Evolutionary conservation across 2,797 vertebrate species (phyloP).

Genomic region (Capromys pilorides): DNA sequence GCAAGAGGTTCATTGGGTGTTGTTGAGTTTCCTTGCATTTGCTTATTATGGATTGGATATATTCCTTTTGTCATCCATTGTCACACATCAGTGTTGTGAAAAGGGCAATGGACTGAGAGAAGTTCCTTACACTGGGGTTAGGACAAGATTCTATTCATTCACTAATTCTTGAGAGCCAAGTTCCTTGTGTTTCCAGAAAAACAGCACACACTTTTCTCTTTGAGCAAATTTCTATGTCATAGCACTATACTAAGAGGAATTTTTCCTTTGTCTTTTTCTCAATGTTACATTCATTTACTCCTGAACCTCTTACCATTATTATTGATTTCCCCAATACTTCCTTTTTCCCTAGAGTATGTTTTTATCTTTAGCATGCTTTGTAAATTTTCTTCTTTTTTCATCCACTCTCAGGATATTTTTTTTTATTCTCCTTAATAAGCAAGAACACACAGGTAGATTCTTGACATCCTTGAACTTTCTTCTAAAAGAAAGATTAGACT

Average conservation of each 20-base stretch:
- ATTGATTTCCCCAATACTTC: conserved; percentile 41
- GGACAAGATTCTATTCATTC: neutral
- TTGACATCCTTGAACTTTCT: conserved; percentile 44
- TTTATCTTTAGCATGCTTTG: conserved; percentile 52
- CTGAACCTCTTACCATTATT: neutral
- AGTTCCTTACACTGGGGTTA: neutral
- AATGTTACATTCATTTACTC: conserved; percentile 42
- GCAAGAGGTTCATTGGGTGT: neutral
- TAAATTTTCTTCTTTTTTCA: conserved; percentile 60
- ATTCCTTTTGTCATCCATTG: neutral
- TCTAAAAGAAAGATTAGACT: conserved; percentile 45
- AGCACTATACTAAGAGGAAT: neutral
- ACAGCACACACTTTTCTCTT: neutral
- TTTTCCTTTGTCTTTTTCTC: conserved; percentile 11
- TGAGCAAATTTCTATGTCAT: neutral
- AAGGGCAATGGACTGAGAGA: neutral
- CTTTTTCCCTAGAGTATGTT: conserved; percentile 17
- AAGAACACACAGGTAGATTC: conserved; percentile 30
- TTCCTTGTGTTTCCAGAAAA: neutral
- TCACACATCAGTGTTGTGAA: neutral
- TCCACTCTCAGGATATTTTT: conserved; percentile 1
- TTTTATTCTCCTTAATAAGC: conserved; percentile 37
- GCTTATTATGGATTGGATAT: neutral
- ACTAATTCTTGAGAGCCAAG: neutral
- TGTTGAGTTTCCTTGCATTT: neutral